phyloP scores from a whole-genome alignment of 92 coral and sea anemone species.

The Heteractis magnifica region DNA sequence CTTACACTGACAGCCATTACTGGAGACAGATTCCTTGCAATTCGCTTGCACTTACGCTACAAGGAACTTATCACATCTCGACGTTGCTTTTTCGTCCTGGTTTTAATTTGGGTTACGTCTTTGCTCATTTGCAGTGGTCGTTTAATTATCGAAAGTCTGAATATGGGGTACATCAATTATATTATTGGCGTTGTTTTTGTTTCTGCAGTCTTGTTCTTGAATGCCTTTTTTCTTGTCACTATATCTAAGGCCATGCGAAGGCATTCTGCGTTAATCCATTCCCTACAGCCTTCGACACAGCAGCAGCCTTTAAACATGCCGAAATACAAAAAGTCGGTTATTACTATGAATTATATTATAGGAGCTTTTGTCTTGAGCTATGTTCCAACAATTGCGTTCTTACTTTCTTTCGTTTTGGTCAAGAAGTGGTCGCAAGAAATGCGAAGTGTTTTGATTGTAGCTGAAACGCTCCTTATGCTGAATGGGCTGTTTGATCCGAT shows the following conservation, averaged over 20 bases:
- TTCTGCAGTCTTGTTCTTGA: background rate
- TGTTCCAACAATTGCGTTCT: background rate
- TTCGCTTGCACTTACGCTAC: constrained; percentile 6
- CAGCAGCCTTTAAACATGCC: constrained; percentile 15
- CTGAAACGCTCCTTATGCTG: background rate
- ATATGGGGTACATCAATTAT: background rate
- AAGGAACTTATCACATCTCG: constrained; percentile 5
- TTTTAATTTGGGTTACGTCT: constrained; percentile 11
- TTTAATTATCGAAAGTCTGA: background rate
- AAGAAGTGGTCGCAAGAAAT: background rate
- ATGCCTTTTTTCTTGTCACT: background rate
- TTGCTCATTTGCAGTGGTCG: background rate
- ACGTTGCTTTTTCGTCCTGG: background rate
- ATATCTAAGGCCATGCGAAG: constrained; percentile 3
- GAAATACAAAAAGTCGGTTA: constrained; percentile 1
- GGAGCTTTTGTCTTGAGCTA: constrained; percentile 14
- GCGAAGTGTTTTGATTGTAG: background rate
- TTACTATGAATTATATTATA: constrained; percentile 2
- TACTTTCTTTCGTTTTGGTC: background rate
- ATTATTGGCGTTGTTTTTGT: background rate
- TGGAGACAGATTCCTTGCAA: constrained; percentile 6
- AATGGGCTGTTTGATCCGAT: constrained; percentile 8
- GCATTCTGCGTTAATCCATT: background rate
- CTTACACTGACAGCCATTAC: constrained; percentile 9
- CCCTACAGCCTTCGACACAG: background rate